Evolutionary conservation across 2,113 vertebrate species (phyloP).

Genomic region (Oncorhynchus tshawytscha): DNA sequence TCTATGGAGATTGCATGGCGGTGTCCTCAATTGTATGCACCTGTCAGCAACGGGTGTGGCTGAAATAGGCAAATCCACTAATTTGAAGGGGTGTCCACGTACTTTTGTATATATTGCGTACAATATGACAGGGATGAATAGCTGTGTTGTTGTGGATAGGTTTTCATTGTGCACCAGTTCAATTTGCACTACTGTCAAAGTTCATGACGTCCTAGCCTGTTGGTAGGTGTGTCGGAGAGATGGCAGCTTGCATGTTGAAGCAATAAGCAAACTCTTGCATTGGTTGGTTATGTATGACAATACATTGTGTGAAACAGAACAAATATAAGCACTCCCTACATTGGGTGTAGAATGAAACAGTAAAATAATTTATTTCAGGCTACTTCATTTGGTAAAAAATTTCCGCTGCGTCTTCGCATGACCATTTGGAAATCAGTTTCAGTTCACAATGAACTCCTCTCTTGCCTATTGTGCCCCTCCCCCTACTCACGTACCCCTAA

Average conservation of each 20-base stretch:
- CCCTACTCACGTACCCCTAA: background rate
- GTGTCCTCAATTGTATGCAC: too few species aligned
- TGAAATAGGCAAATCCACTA: too few species aligned
- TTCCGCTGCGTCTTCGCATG: background rate
- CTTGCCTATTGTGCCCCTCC: background rate
- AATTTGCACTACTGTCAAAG: background rate
- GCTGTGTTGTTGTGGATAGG: conserved; percentile 19
- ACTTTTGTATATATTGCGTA: too few species aligned
- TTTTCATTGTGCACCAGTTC: background rate
- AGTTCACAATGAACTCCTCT: background rate
- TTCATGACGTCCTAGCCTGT: background rate
- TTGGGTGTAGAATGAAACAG: background rate
- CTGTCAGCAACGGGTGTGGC: too few species aligned
- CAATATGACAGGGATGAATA: conserved; percentile 40
- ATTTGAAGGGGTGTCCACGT: too few species aligned
- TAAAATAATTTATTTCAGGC: background rate
- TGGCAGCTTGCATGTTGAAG: background rate
- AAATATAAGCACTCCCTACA: background rate
- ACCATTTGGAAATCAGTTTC: background rate
- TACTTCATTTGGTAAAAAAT: background rate
- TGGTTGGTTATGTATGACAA: background rate
- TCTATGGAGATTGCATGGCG: too few species aligned
- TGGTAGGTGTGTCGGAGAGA: background rate
- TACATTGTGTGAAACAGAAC: background rate
- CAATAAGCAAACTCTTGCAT: too few species aligned